Evolutionary conservation across 2,797 vertebrate species (phyloP).

Genomic region (Eidolon dupreanum): DNA sequence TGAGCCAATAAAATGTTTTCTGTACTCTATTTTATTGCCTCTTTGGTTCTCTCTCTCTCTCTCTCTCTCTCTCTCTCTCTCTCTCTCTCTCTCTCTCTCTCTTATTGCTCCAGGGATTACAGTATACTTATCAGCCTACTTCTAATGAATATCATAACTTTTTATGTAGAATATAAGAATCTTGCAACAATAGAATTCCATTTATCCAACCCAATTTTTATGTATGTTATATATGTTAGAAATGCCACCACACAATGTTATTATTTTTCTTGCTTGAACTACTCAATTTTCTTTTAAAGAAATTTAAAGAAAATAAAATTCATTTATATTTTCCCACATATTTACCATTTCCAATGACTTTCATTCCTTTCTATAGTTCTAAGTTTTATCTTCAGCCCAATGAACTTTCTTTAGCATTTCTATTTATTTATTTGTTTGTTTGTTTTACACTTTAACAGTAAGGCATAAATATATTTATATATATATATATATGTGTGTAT

Average conservation of each 20-base stretch:
- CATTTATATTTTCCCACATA: not conserved
- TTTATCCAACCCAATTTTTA: not conserved
- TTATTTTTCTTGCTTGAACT: conserved; percentile 13
- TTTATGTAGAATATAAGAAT: not conserved
- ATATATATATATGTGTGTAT: no score
- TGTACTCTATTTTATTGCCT: not conserved
- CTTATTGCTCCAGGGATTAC: not conserved
- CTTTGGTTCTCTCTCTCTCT: not conserved
- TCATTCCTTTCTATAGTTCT: not conserved
- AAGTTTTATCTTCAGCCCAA: not conserved
- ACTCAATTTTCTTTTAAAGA: not conserved
- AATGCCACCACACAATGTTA: not conserved
- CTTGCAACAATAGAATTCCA: not conserved
- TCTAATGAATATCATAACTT: not conserved
- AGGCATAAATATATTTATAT: no score
- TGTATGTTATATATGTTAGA: not conserved
- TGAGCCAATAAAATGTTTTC: not conserved
- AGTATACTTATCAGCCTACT: not conserved
- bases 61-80: not conserved
- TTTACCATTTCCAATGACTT: not conserved
- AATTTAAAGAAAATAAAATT: conserved; percentile 1
- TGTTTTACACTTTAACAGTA: no score
- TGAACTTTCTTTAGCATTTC: not conserved
- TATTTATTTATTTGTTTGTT: no score
- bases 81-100: not conserved